These are phyloP conservation scores for Phengaris arion DNA, from an alignment of 2,888 invertebrate species.

Conservation along the genomic window DNA sequence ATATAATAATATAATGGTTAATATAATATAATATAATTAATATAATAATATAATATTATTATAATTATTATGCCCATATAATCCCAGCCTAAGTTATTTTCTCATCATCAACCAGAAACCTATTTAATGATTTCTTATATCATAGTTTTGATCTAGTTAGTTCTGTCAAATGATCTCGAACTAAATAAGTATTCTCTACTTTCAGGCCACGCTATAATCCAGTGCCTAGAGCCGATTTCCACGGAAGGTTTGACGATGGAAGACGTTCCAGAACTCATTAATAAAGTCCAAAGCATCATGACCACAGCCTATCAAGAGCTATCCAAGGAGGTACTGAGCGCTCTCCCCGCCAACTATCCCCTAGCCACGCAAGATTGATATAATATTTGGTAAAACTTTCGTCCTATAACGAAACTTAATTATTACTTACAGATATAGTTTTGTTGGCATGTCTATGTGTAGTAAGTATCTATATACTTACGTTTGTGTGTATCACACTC, in stretches of 20 bases:
- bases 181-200: conserved; percentile 35
- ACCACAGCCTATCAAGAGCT: conserved; percentile 71
- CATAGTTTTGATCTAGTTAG: too few relatives aligned
- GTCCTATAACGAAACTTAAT: neutral
- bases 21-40: too few relatives aligned
- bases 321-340: conserved; percentile 69
- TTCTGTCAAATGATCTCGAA: too few relatives aligned
- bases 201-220: conserved; percentile 77
- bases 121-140: too few relatives aligned
- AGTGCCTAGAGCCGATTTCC: conserved; percentile 75
- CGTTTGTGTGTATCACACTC: too few relatives aligned
- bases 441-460: neutral
- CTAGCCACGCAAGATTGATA: conserved; percentile 60
- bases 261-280: conserved; percentile 73
- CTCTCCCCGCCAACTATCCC: conserved; percentile 72
- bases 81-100: too few relatives aligned
- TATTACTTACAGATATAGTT: neutral
- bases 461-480: too few relatives aligned
- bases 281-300: conserved; percentile 71
- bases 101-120: too few relatives aligned
- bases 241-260: conserved; percentile 71
- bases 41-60: too few relatives aligned
- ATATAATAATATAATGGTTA: too few relatives aligned
- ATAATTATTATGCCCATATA: too few relatives aligned
- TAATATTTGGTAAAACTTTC: conserved; percentile 18